Conservation (phyloP, 1,140 invertebrate genomes). For the Drepana arcuata region DNA sequence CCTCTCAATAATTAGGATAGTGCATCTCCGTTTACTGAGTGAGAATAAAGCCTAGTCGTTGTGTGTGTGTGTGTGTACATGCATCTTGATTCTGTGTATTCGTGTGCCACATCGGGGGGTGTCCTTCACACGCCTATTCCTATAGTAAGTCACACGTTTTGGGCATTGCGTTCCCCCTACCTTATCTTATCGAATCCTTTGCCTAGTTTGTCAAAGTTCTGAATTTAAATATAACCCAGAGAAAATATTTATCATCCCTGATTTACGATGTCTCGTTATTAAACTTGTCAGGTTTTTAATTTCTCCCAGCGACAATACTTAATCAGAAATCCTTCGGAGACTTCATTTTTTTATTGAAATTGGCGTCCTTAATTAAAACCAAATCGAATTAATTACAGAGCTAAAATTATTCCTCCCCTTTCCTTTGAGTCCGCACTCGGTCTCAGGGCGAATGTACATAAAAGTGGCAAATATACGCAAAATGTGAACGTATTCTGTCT, state of each 20-base stretch:
- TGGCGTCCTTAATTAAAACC: constrained; percentile 60
- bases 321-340: constrained; percentile 51
- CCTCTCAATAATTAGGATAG: constrained; percentile 67
- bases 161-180: constrained; percentile 26
- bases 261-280: no score
- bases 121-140: constrained; percentile 39
- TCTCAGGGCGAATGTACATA: constrained; percentile 10
- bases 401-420: constrained; percentile 47
- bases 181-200: no score
- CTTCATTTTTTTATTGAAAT: constrained; percentile 56
- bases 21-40: constrained; percentile 53
- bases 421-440: constrained; percentile 2
- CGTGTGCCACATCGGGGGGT: constrained; percentile 30
- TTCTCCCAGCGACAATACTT: constrained; percentile 29
- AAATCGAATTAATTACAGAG: constrained; percentile 59
- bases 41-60: constrained; percentile 62
- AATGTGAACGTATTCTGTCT: no score
- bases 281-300: no score
- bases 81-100: constrained; percentile 48
- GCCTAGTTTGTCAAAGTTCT: no score
- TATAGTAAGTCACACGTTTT: constrained; percentile 48
- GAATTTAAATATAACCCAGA: no score
- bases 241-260: no score
- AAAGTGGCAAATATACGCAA: constrained; percentile 14
- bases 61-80: constrained; percentile 33